Base-by-base conservation (phyloP, 2,797 vertebrate species). In the Spheniscus humboldti region DNA sequence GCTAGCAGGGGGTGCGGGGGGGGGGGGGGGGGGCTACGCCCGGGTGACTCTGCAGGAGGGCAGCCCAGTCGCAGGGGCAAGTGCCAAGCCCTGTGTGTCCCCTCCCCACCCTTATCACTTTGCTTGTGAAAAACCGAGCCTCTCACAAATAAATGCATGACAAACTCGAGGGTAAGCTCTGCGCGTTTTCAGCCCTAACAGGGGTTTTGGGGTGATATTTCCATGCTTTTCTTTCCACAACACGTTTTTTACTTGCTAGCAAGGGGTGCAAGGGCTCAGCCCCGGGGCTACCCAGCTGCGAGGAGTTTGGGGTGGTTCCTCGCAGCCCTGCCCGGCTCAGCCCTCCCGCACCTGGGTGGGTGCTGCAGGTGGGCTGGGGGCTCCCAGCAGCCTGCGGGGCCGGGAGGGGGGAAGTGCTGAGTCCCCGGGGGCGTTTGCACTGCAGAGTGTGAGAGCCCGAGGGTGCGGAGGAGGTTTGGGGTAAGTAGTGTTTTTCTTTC, bases 121-220 rank as follows among this genome's bases (percentile, higher is more conserved):
- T 6, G 4, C 19, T n/a, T 24, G 3, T 3, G 15, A 35, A 55
- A 81, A 52, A 15, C 3, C 0, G 16, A 41, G 10, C 20, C 4
- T 33, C 9, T 55, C 22, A 8, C 10, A 18, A 7, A 69, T 1
- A 30, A 86, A 25, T 3, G 1, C 3, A 2, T 2, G 27, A 10
- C 12, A 23, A 84, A 45, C 17, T 17, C 3, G 2, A 10, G 8
- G 25, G 3, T 25, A 6, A 68, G 15, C 45, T 12, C 45, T 55
- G 12, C 19, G 23, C 52, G 4, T 48, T 41, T 39, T 11, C 55
- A 62, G 39, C 24, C 18, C 55, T 28, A 9, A 18, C 4, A 17
- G 8, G 37, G 2, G 1, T 63, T 60, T 41, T 18, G 25, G 30
- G n/a, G 48, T 39, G 41, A 7, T 3, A 27, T 3, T 43, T 12